A percentile compares a stretch with the other conserved stretches of the same genome.
These are phyloP conservation scores for Trochalopteron elliotii DNA, from an alignment of 2,113 vertebrate species.

Conservation along the genomic window DNA sequence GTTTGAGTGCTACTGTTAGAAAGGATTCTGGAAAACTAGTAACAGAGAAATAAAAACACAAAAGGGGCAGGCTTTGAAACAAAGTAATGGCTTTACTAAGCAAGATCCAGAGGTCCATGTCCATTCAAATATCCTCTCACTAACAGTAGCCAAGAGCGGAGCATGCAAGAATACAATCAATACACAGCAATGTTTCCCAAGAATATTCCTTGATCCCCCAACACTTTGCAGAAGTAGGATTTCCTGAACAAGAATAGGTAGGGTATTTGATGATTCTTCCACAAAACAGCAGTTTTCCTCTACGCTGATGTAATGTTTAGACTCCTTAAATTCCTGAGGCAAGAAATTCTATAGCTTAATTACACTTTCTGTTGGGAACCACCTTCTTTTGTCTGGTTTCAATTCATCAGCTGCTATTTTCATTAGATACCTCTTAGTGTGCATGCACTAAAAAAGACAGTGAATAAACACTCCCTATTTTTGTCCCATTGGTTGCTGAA, in stretches of 20 bases:
- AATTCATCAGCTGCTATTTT: conserved; percentile 43
- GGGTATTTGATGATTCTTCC: background rate
- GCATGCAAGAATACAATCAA: background rate
- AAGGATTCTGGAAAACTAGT: background rate
- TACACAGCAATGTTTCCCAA: background rate
- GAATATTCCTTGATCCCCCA: background rate
- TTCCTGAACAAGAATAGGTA: conserved; percentile 39
- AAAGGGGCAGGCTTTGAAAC: background rate
- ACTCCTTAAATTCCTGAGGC: conserved; percentile 37
- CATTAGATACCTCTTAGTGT: conserved; percentile 3
- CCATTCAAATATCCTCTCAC: background rate
- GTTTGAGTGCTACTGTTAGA: background rate
- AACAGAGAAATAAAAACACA: background rate
- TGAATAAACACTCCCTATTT: conserved; percentile 13
- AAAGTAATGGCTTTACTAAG: background rate
- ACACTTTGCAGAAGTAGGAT: background rate
- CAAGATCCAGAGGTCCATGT: background rate
- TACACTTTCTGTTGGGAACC: background rate
- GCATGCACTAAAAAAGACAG: background rate
- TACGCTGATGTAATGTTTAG: conserved; percentile 29
- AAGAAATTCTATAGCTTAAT: conserved; percentile 55
- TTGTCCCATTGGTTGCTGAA: background rate
- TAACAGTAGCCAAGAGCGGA: background rate
- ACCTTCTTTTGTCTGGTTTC: conserved; percentile 47
- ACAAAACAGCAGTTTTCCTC: background rate